Evolutionary conservation across 2,113 vertebrate genomes (phyloP), one percentile per base, ranked within the genome.

Genomic region (Lycocorax pyrrhopterus): DNA sequence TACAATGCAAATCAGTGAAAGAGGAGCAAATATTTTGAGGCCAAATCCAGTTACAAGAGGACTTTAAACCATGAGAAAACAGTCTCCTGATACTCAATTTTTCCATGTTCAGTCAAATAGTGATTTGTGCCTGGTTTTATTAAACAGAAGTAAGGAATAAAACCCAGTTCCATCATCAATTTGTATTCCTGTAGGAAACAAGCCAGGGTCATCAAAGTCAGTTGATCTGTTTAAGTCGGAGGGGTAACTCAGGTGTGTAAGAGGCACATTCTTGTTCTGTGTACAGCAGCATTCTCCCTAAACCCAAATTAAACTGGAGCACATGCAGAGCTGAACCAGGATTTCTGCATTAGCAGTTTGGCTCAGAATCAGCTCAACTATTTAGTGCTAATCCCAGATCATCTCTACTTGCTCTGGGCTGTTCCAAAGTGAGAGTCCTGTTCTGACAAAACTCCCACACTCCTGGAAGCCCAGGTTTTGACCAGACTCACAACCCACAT

Each of bases 351-450:
- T 80, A 75, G 63, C 41, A 90, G 49, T 80, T 37, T 91, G 92
- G 87, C 94, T 94, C 63, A 83, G 75, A 80, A 64, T 88, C 90
- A 93, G 59, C n/a, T 53, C 39, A 44, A 87, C 56, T 88, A 39
- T 85, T 92, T 69, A 62, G 67, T 43, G 72, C 46, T 94, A 90
- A 90, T 83, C 67, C 85, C 55, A 83, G 79, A 76, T 90, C 59
- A 88, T 35, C 53, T 83, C 78, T 44, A 4, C 78, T 73, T 60
- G 62, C 53, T 90, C 30, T 69, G 41, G 58, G 62, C 46, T 66
- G 32, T 79, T 93, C 78, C 84, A 91, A 60, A 95, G 44, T 10
- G 26, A 59, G 62, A 93, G 58, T 52, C 66, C 56, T 63, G 35
- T 88, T 85, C 53, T 68, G 49, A 85, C 58, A 92, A 10, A 89